These are phyloP conservation scores for Rhinogobius similis DNA, from an alignment of 2,113 vertebrate species.

Conservation along the genomic window DNA sequence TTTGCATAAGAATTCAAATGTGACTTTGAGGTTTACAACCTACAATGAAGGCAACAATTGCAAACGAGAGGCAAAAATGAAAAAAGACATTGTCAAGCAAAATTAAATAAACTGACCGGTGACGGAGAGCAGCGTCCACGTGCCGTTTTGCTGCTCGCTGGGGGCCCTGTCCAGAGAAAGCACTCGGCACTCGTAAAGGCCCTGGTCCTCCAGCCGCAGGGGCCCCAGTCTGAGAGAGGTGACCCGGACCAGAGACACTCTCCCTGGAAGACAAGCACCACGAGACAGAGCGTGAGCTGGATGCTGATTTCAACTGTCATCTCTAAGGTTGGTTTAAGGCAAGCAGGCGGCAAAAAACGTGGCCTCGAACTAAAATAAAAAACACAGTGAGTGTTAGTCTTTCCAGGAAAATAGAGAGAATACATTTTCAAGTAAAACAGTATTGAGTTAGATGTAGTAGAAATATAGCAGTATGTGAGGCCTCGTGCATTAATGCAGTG, in stretches of 20 bases:
- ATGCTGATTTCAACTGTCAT: conserved; percentile 31
- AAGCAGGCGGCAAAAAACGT: conserved; percentile 11
- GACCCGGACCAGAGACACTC: conserved; percentile 80
- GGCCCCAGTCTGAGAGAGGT: conserved; percentile 81
- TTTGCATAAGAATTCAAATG: conserved; percentile 2
- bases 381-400: background rate
- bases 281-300: conserved; percentile 9
- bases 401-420: background rate
- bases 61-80: background rate
- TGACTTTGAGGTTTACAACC: background rate
- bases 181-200: conserved; percentile 91
- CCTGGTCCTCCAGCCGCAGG: conserved; percentile 86
- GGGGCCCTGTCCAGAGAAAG: conserved; percentile 85
- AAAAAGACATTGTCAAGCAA: too few species aligned
- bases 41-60: background rate
- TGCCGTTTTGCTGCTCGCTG: conserved; percentile 85
- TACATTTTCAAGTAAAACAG: background rate
- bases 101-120: conserved; percentile 72
- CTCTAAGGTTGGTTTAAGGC: conserved; percentile 8
- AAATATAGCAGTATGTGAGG: background rate
- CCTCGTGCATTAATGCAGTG: background rate
- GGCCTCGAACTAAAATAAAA: conserved; percentile 23
- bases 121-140: conserved; percentile 89
- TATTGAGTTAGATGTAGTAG: background rate
- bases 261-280: conserved; percentile 74